A percentile compares a stretch with the other conserved stretches of the same genome.
These are phyloP conservation scores for Dallia pectoralis DNA, from an alignment of 2,797 vertebrate species.

Conservation along the genomic window DNA sequence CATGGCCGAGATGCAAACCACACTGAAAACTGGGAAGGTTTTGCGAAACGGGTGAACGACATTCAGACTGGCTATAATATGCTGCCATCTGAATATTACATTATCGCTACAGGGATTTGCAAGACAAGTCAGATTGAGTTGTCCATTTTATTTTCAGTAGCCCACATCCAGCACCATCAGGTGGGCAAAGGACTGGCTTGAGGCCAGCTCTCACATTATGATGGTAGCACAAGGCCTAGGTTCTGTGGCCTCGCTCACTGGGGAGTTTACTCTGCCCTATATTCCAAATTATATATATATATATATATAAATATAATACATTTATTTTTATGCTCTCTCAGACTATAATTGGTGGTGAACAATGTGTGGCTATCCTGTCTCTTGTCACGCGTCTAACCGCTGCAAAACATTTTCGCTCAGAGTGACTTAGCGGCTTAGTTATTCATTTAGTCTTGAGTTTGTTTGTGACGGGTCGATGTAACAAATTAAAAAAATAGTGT, in stretches of 20 bases:
- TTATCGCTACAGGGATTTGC: slow-evolving; percentile 8
- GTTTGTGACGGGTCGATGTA: background rate
- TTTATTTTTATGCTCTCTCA: background rate
- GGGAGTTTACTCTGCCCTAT: slow-evolving; percentile 37
- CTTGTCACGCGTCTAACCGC: background rate
- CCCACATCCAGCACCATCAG: slow-evolving; percentile 3
- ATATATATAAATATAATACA: too few relatives aligned
- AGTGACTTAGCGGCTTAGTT: background rate
- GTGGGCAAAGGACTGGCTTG: slow-evolving; percentile 31
- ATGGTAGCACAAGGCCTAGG: slow-evolving; percentile 40
- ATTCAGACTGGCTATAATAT: slow-evolving; percentile 6
- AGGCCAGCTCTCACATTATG: slow-evolving; percentile 50
- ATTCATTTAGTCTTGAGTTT: background rate
- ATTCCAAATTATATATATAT: slow-evolving; percentile 43
- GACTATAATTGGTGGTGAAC: background rate
- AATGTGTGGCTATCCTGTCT: background rate
- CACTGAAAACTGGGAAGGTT: slow-evolving; percentile 1
- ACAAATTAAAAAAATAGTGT: too few relatives aligned
- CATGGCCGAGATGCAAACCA: background rate
- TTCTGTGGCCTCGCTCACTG: slow-evolving; percentile 49
- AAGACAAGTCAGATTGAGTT: slow-evolving; percentile 13
- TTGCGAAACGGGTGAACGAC: slow-evolving; percentile 14
- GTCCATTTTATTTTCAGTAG: background rate
- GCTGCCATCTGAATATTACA: slow-evolving; percentile 11
- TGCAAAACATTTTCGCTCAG: background rate